These are phyloP conservation scores for Dunckerocampus dactyliophorus DNA, from an alignment of 2,113 vertebrate species.

Conservation along the genomic window DNA sequence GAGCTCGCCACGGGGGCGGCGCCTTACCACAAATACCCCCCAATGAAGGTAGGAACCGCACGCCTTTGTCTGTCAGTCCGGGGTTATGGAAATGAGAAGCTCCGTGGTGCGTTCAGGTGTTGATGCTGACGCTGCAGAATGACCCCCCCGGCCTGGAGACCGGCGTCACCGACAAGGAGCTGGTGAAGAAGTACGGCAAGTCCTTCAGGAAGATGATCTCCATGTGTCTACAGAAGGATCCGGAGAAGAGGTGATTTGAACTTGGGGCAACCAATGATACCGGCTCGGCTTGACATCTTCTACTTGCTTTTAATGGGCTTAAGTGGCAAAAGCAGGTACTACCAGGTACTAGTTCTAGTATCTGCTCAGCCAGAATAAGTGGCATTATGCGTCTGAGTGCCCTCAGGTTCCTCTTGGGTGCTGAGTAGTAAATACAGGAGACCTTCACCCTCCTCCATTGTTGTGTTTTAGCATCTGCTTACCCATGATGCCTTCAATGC, in stretches of 20 bases:
- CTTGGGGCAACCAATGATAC: not conserved
- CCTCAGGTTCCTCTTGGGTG: too few relatives aligned
- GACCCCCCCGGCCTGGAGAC: constrained; percentile 93
- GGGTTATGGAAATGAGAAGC: not conserved
- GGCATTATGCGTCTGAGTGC: too few relatives aligned
- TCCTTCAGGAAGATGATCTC: constrained; percentile 99
- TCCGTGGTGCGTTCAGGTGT: constrained; percentile 75
- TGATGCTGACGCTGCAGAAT: constrained; percentile 98
- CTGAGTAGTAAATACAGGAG: too few relatives aligned
- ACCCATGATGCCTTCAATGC: too few relatives aligned
- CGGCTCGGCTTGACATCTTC: too few relatives aligned
- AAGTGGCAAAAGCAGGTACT: too few relatives aligned
- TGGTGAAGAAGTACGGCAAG: constrained; percentile 97
- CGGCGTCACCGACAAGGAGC: constrained; percentile 94
- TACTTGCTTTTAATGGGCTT: too few relatives aligned
- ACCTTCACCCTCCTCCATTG: too few relatives aligned
- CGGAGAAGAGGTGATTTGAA: constrained; percentile 86
- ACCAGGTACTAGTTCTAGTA: too few relatives aligned
- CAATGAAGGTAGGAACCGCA: constrained; percentile 83
- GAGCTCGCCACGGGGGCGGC: constrained; percentile 96
- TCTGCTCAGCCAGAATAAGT: too few relatives aligned
- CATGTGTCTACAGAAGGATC: constrained; percentile 94
- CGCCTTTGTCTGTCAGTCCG: too few relatives aligned
- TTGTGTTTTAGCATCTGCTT: too few relatives aligned
- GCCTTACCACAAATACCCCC: constrained; percentile 97